Evolutionary conservation across 2,113 vertebrate genomes (phyloP), one percentile per base, ranked within the genome.

Genomic region (Saguinus midas): DNA sequence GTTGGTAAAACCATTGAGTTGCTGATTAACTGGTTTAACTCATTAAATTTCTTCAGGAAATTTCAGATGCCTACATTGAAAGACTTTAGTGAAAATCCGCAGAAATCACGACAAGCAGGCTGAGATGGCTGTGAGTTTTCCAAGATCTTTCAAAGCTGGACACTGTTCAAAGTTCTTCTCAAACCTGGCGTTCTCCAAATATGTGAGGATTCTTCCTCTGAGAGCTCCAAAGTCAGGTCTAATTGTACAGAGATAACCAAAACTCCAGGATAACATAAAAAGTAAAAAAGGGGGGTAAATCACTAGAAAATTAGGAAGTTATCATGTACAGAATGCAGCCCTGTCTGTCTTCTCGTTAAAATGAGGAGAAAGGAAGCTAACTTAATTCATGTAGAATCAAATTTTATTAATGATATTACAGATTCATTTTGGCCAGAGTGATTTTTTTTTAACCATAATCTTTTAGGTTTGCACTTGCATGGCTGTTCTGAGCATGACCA

Each of bases 41-140:
- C 61, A 32, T 13, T 29, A 64, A 64, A 82, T 92, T 80, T 92
- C 75, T 55, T 64, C 84, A 94, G 32, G 50, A 50, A 90, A 86
- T 8, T 72, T 93, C 83, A 58, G 87, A 29, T 20, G n/a, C 61
- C 20, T 52, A 14, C 88, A 11, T 2, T 27, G 48, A 83, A 84
- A 45, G 2, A 1, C 48, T 43, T 68, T 48, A n/a, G 61, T 72
- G 79, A 76, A 87, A 96, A 95, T 6, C 50, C n/a, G 6, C 14
- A 64, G 50, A 90, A 76, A 55, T 32, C 27, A 1, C 70, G 45
- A 78, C 70, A 45, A 66, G 35, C 17, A 13, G 16, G 13, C 16
- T 20, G 68, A 90, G n/a, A 21, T 29, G 73, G 48, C 18, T 23
- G 0, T 2, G 58, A 55, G 43, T 52, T 64, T 87, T 97, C 93